These are phyloP conservation scores for Enteromius paludinosus DNA, from an alignment of 2,797 vertebrate species.

Conservation along the genomic window DNA sequence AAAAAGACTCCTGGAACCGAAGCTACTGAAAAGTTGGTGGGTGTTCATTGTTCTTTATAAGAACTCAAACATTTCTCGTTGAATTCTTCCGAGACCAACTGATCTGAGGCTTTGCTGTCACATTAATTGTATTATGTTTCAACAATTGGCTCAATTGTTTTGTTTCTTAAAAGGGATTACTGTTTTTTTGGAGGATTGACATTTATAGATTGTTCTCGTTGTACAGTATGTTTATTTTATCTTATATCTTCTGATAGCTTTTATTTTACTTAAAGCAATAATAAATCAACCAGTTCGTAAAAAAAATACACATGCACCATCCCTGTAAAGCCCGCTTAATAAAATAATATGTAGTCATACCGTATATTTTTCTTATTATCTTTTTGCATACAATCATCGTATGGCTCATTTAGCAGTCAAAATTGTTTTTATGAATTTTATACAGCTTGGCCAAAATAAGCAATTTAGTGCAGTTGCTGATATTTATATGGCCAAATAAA, in stretches of 20 bases:
- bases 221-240: too few species aligned
- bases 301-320: not conserved
- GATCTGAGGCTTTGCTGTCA: not conserved
- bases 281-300: not conserved
- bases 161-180: not conserved
- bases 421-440: too few species aligned
- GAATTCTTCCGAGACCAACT: not conserved
- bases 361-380: too few species aligned
- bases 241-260: not conserved
- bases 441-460: not conserved
- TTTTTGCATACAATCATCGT: not conserved
- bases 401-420: not conserved
- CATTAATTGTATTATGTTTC: not conserved
- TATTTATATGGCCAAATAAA: not conserved
- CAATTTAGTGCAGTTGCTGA: not conserved
- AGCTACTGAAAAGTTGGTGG: not conserved
- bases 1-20: not conserved
- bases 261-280: not conserved
- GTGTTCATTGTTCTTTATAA: not conserved
- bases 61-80: not conserved
- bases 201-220: not conserved
- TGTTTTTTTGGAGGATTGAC: not conserved
- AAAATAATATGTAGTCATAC: too few species aligned
- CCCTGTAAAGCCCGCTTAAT: not conserved
- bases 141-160: not conserved